Percentiles rank a stretch among this genome's conserved stretches.
Conservation (phyloP, 2,113 vertebrate genomes). For the Tyto alba region DNA sequence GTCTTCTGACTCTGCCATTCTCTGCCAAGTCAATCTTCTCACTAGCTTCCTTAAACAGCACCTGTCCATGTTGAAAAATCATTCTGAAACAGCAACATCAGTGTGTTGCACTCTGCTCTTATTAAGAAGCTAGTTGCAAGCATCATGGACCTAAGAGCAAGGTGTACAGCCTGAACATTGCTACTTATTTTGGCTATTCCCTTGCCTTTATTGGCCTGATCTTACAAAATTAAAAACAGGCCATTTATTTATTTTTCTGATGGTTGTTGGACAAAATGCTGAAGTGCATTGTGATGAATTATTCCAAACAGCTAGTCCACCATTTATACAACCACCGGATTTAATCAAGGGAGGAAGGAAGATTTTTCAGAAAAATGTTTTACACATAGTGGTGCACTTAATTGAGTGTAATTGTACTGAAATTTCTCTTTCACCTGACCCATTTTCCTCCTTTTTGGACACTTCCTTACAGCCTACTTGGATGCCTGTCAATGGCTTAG, state of each 20-base stretch:
- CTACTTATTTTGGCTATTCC: not conserved
- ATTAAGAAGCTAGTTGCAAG: not conserved
- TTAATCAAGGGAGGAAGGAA: not conserved
- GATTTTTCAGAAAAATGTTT: not conserved
- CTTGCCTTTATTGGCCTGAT: not conserved
- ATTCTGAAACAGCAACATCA: not conserved
- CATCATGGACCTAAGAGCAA: not conserved
- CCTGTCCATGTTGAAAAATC: not conserved
- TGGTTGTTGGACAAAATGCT: not conserved
- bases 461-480: not conserved
- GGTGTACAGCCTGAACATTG: not conserved
- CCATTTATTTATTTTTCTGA: not conserved
- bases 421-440: not conserved
- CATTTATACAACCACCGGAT: not conserved
- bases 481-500: not conserved
- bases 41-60: constrained; percentile 46
- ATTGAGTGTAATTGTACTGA: not conserved
- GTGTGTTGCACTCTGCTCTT: not conserved
- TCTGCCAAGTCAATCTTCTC: constrained; percentile 19
- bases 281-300: not conserved
- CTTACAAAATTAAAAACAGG: not conserved
- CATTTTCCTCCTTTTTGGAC: not conserved
- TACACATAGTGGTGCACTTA: not conserved
- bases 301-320: not conserved
- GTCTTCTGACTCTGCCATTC: constrained; percentile 13